Evolutionary conservation across 2,797 vertebrate species (phyloP).

Genomic region (Falco naumanni): DNA sequence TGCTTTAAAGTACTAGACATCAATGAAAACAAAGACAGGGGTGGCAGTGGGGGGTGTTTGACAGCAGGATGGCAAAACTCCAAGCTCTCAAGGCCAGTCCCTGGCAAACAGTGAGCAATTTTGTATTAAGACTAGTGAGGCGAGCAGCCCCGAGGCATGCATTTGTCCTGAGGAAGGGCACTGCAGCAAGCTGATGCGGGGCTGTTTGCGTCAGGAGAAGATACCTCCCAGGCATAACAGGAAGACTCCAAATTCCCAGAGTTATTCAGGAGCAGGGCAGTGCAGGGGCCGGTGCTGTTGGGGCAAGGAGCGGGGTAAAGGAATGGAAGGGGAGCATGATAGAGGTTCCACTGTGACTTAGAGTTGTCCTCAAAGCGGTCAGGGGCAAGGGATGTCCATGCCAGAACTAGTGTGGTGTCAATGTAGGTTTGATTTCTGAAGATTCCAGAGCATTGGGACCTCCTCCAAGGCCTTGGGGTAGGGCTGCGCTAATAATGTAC

Average conservation of each 20-base stretch:
- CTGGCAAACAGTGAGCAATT: not conserved
- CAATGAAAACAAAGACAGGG: not conserved
- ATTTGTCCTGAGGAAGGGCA: not conserved
- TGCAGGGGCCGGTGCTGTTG: too few species aligned
- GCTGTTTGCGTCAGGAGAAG: not conserved
- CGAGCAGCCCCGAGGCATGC: not conserved
- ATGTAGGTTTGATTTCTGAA: not conserved
- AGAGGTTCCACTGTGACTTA: rapidly evolving
- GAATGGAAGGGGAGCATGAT: not conserved
- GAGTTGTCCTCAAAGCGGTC: not conserved
- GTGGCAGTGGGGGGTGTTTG: not conserved
- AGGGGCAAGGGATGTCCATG: not conserved
- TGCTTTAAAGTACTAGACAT: not conserved
- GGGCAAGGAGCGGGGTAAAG: not conserved
- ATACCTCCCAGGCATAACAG: not conserved
- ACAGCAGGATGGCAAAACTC: not conserved
- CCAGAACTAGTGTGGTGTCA: not conserved
- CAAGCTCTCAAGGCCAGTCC: not conserved
- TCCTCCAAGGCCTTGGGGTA: not conserved
- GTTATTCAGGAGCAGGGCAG: not conserved
- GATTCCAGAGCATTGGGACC: not conserved
- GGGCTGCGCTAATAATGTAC: not conserved
- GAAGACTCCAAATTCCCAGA: not conserved
- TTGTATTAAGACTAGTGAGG: not conserved
- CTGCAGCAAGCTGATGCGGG: rapidly evolving